phyloP scores from a whole-genome alignment of 2,113 vertebrate genomes.

The Apteryx owenii region DNA sequence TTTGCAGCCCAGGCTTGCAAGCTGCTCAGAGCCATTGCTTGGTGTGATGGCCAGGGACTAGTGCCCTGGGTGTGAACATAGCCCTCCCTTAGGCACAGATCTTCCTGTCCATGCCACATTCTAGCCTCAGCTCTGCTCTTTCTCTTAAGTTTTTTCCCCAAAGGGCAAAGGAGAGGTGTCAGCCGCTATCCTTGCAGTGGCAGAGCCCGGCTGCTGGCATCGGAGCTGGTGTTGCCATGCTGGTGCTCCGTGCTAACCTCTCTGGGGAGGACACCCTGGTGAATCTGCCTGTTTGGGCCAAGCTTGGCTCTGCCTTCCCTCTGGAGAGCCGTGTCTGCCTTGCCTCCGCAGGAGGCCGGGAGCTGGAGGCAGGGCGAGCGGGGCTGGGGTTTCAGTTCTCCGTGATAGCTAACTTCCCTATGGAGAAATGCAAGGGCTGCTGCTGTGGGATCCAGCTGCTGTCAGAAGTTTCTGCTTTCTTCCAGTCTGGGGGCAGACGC shows the following conservation, averaged over 20 bases:
- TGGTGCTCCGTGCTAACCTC: background rate
- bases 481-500: background rate
- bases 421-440: background rate
- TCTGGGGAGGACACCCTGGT: background rate
- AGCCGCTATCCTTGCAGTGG: background rate
- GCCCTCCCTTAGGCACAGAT: background rate
- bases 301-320: background rate
- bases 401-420: background rate
- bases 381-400: background rate
- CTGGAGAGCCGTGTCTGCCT: no score
- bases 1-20: conserved; percentile 33
- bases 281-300: background rate
- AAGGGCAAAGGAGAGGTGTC: background rate
- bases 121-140: background rate
- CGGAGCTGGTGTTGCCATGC: background rate
- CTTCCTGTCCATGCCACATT: conserved; percentile 12
- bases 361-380: background rate
- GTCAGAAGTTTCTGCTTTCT: background rate
- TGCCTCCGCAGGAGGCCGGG: no score
- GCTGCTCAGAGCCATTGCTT: background rate
- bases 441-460: background rate
- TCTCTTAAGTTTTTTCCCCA: background rate
- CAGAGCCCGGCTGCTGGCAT: background rate
- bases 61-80: background rate
- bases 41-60: background rate